A percentile compares a stretch with the other conserved stretches of the same genome.
These are phyloP conservation scores for Seladonia tumulorum DNA, from an alignment of 2,888 invertebrate species.

Conservation along the genomic window DNA sequence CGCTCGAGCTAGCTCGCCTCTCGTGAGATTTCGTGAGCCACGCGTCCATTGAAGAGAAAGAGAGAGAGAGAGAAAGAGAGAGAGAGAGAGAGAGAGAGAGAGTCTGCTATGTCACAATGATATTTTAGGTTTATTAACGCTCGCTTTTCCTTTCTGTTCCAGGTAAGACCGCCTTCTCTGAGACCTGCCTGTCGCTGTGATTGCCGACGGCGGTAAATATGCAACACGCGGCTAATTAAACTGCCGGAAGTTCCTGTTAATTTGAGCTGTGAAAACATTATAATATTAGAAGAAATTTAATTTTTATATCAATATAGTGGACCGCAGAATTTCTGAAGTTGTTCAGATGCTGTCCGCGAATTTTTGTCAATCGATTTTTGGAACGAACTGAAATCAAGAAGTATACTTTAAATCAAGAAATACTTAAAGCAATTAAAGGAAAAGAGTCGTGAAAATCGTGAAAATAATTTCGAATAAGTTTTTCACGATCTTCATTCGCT, in stretches of 20 bases:
- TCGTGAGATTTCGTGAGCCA: conserved; percentile 71
- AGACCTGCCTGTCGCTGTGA: neutral
- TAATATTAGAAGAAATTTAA: neutral
- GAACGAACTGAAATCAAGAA: too few species aligned
- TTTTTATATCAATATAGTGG: too few species aligned
- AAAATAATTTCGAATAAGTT: too few species aligned
- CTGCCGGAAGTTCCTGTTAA: neutral
- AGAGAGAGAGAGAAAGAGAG: neutral
- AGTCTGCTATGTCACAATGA: neutral
- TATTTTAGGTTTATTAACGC: neutral
- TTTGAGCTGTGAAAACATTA: neutral
- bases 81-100: neutral
- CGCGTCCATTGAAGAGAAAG: conserved; percentile 35
- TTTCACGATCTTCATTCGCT: too few species aligned
- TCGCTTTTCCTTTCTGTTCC: conserved; percentile 32
- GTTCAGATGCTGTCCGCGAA: neutral
- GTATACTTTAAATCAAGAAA: too few species aligned
- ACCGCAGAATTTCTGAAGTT: too few species aligned
- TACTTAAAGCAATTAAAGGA: too few species aligned
- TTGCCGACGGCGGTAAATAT: conserved; percentile 22
- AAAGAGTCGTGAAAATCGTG: too few species aligned
- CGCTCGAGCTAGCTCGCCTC: conserved; percentile 38
- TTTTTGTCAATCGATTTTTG: neutral
- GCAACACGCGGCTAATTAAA: neutral
- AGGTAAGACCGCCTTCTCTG: conserved; percentile 36